phyloP scores from a whole-genome alignment of 2,888 invertebrate species.

The Eilema griseolum region DNA sequence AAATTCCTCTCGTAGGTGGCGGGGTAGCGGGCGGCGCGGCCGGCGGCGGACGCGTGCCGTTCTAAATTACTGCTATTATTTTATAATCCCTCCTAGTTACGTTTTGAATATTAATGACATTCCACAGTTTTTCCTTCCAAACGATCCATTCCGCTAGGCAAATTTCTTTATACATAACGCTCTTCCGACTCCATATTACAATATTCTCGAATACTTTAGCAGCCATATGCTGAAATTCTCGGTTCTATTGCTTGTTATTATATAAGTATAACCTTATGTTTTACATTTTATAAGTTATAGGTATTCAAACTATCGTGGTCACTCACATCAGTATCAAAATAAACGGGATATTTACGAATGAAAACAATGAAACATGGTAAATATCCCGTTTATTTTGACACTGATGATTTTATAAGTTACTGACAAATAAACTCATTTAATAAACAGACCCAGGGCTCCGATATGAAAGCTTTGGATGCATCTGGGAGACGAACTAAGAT shows the following conservation, averaged over 20 bases:
- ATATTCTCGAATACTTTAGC: conserved; percentile 29
- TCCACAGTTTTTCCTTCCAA: conserved; percentile 76
- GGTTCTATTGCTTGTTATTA: background rate
- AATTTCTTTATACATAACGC: conserved; percentile 74
- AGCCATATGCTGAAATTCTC: conserved; percentile 5
- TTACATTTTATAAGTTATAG: too few species aligned
- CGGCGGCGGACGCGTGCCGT: conserved; percentile 71
- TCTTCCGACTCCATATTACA: conserved; percentile 55
- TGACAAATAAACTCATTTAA: too few species aligned
- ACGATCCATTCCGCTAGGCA: conserved; percentile 73
- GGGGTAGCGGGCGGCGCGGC: conserved; percentile 51
- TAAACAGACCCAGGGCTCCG: too few species aligned
- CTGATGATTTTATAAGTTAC: too few species aligned
- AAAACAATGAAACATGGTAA: too few species aligned
- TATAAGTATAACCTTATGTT: background rate
- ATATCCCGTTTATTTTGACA: too few species aligned
- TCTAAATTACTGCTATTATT: conserved; percentile 87
- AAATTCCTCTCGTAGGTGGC: conserved; percentile 72
- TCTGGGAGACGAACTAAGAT: too few species aligned
- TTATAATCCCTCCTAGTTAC: conserved; percentile 86
- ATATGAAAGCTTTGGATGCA: too few species aligned
- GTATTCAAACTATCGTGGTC: too few species aligned
- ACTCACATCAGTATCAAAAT: too few species aligned
- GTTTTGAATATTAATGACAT: conserved; percentile 87
- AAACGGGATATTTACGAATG: too few species aligned